Evolutionary conservation across 2,113 vertebrate genomes (phyloP), one percentile per base, ranked within the genome.

Genomic region (Petromus typicus): DNA sequence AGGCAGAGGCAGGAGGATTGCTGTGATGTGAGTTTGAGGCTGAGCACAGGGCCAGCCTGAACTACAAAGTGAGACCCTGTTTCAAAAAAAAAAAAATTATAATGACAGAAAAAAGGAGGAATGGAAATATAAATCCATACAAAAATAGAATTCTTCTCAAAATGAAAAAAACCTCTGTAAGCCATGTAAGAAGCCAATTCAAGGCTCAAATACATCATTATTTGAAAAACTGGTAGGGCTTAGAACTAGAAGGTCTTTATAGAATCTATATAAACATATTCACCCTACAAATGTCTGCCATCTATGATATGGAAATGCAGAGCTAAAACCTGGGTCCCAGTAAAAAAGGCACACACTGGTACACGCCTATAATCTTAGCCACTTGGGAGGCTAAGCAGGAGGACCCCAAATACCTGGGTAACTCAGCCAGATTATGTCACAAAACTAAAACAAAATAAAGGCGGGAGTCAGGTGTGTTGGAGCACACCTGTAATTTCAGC

Each of bases 241-340:
- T 57, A 48, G 63, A 57, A 43, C 37, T 12, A 71, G 12, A 84
- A 32, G 32, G 61, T 37, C 67, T 0, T 32, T 32, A 7, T 7
- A 0, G 57, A 13, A 54, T 3, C 22, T 51, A 25, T 0, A 1
- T 2, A 7, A 25, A 25, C 13, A 7, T 37, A 25, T 10, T 59
- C 59, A 43, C 37, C 10, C 76, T 73, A 71, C 56, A 71, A 32
- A 7, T 0, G 11, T 69, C 71, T 30, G n/a, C 27, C 43, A 14
- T 12, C n/a, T 45, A 1, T 45, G 4, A 56, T 7, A 9, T 12
- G 48, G 22, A 32, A 57, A 40, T 23, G 20, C 6, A 14, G 37
- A 63, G n/a, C 73, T 48, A 66, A 63, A 69, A 43, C n/a, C n/a
- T 17, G 30, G 43, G 16, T 16, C 57, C 66, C 32, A 51, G n/a